phyloP scores from a whole-genome alignment of 2,113 vertebrate genomes.

The Macquaria australasica region DNA sequence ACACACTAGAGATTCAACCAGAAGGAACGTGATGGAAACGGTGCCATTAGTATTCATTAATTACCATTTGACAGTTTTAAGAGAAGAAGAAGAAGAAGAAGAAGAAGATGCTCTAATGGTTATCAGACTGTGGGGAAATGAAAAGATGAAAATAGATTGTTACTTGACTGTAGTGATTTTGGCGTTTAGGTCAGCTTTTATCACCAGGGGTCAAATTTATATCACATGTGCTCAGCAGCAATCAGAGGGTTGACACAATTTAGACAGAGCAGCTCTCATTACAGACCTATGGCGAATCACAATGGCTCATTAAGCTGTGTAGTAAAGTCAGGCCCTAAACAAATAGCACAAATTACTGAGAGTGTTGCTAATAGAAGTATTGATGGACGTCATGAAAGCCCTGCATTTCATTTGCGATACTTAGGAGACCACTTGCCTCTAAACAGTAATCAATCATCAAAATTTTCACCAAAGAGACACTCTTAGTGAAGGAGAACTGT shows the following conservation, averaged over 20 bases:
- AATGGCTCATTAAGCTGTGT: slow-evolving; percentile 42
- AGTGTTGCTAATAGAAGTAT: slow-evolving; percentile 37
- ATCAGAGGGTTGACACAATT: slow-evolving; percentile 33
- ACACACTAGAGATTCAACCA: slow-evolving; percentile 57
- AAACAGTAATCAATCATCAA: slow-evolving; percentile 48
- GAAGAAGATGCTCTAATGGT: slow-evolving; percentile 18
- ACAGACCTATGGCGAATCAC: slow-evolving; percentile 17
- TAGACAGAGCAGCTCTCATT: slow-evolving; percentile 47
- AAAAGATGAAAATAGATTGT: slow-evolving; percentile 8
- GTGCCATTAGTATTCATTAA: slow-evolving; percentile 68
- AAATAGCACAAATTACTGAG: slow-evolving; percentile 41
- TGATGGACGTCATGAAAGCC: slow-evolving; percentile 27
- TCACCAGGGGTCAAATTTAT: background rate
- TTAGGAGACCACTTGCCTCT: slow-evolving; percentile 23
- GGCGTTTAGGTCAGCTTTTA: slow-evolving; percentile 23
- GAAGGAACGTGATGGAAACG: slow-evolving; percentile 54
- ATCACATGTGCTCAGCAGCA: slow-evolving; percentile 34
- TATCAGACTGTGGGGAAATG: slow-evolving; percentile 32
- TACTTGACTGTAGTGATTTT: slow-evolving; percentile 4
- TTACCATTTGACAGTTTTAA: slow-evolving; percentile 63
- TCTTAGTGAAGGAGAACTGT: background rate
- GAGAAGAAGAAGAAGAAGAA: slow-evolving; percentile 36
- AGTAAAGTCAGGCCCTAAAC: slow-evolving; percentile 31
- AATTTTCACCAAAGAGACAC: slow-evolving; percentile 17
- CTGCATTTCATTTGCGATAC: slow-evolving; percentile 42